phyloP scores from a whole-genome alignment of 2,113 vertebrate genomes.

The Ovis canadensis region DNA sequence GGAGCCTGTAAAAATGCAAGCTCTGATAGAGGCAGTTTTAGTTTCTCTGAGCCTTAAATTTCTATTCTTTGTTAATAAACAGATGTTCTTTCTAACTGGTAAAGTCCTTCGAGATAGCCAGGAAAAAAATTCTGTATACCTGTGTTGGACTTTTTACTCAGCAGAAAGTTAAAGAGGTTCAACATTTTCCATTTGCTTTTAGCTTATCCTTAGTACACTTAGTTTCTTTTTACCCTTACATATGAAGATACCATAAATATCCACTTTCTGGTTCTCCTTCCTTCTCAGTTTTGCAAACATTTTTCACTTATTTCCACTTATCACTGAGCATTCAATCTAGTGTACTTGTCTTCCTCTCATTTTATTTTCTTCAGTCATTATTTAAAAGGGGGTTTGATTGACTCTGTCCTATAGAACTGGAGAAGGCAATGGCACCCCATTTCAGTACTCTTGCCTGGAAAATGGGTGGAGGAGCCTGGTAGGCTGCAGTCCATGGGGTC shows the following conservation, averaged over 20 bases:
- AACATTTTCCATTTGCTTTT: background rate
- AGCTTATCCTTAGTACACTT: background rate
- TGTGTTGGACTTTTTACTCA: background rate
- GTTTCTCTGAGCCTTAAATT: slow-evolving; percentile 1
- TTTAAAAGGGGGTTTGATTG: background rate
- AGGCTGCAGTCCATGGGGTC: no score
- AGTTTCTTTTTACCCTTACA: background rate
- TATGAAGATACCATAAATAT: background rate
- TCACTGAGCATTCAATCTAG: background rate
- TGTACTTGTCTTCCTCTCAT: background rate
- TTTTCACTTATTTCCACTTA: background rate
- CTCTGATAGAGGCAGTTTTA: background rate
- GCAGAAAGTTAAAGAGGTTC: background rate
- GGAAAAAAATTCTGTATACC: background rate
- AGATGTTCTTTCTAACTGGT: background rate
- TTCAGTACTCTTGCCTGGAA: no score
- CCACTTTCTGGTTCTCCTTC: background rate
- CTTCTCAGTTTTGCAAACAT: background rate
- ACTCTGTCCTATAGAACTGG: background rate
- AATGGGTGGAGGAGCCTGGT: no score
- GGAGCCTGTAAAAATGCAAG: background rate
- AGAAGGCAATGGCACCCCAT: no score
- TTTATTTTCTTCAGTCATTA: background rate
- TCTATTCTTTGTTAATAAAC: background rate
- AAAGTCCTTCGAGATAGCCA: background rate